Base-by-base conservation (phyloP, 2,113 vertebrate species). In the Elephas maximus region DNA sequence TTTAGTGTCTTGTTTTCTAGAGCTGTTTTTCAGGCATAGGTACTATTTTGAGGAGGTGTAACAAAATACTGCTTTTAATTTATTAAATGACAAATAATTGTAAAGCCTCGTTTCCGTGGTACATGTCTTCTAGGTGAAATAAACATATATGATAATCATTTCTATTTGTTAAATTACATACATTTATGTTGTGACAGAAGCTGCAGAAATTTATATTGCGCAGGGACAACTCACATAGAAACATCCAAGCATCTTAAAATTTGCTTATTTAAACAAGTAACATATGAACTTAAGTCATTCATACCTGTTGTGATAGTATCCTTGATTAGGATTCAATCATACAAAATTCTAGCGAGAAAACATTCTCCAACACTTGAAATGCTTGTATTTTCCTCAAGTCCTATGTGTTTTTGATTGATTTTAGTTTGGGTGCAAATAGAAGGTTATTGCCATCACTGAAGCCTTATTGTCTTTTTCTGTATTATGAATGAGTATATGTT, bases 211-310 rank as follows among this genome's bases (percentile, higher is more conserved):
- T 96, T 63, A 74, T 96, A 91, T 96, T 93, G 45, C 33, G 28
- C 77, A 87, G n/a, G 28, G 21, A 69, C 45, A 90, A 24, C 2
- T 89, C 33, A 51, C 90, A 1, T 60, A 76, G 41, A 88, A 97
- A 44, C 21, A 78, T 44, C 30, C 8, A 65, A 67, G 62, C 45
- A 94, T 91, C 33, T 94, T 94, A 94, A 94, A 96, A 60, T 94
- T 96, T 96, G 45, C 73, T 96, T 95, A 89, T 82, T 88, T 96
- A 79, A 88, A n/a, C n/a, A 89, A 93, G 28, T 88, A 82, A 24
- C 6, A 60, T 76, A 73, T n/a, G 93, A 91, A 76, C 48, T 95
- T 30, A 93, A 93, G 41, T 88, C 28, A 37, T 85, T 96, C 79
- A 96, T 53, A 93, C 18, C 92, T 93, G 33, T n/a, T 87, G 48